A percentile compares a stretch with the other conserved stretches of the same genome.
phyloP scores from a whole-genome alignment of 1,140 invertebrate species.

The Caligus rogercresseyi region DNA sequence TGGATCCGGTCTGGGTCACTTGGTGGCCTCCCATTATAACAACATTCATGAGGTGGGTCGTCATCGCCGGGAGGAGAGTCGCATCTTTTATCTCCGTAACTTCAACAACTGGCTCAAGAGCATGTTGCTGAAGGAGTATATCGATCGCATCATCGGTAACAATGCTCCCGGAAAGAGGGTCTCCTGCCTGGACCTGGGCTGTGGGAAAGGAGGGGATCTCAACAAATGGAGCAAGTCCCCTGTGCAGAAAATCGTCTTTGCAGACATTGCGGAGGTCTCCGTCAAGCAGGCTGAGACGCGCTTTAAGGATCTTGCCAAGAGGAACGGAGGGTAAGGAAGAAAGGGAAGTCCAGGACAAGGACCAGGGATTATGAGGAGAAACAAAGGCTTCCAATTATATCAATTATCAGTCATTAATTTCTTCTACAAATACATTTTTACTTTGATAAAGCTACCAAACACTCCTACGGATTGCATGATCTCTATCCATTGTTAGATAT shows the following conservation, averaged over 20 bases:
- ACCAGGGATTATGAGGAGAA: too few species aligned
- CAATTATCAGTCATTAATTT: too few species aligned
- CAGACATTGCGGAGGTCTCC: slow-evolving; percentile 80
- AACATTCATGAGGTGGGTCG: slow-evolving; percentile 58
- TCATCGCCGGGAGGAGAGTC: slow-evolving; percentile 54
- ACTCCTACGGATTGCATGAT: too few species aligned
- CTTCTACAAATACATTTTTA: too few species aligned
- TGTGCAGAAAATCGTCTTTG: slow-evolving; percentile 71
- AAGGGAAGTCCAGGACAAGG: too few species aligned
- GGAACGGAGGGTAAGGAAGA: slow-evolving; percentile 24
- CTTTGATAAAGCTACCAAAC: too few species aligned
- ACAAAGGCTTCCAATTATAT: too few species aligned
- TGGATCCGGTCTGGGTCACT: too few species aligned
- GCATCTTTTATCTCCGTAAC: slow-evolving; percentile 74
- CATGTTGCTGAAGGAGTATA: slow-evolving; percentile 56
- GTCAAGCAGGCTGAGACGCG: slow-evolving; percentile 54
- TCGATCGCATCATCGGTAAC: not conserved
- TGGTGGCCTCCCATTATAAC: slow-evolving; percentile 73
- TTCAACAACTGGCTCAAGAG: slow-evolving; percentile 99
- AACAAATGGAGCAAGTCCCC: slow-evolving; percentile 73
- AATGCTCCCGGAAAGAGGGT: not conserved
- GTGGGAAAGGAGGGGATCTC: slow-evolving; percentile 91
- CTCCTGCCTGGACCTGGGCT: slow-evolving; percentile 41
- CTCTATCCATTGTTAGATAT: too few species aligned
- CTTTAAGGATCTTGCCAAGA: slow-evolving; percentile 32